Evolutionary conservation across 2,113 vertebrate genomes (phyloP).

Genomic region (Cacatua alba): DNA sequence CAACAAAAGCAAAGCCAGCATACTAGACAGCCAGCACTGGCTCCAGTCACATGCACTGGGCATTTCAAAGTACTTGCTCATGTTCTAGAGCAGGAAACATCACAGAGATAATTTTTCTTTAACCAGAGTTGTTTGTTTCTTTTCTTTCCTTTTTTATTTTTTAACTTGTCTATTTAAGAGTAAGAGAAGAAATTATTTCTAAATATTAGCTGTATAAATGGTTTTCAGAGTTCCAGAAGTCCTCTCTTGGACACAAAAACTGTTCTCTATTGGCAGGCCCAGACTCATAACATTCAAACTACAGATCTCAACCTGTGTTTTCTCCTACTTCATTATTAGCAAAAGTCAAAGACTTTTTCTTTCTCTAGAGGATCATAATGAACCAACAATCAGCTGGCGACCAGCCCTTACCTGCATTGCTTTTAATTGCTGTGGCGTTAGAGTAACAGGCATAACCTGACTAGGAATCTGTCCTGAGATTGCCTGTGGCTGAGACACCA

Average conservation of each 20-base stretch:
- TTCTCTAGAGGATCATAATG: neutral
- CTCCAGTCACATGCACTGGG: neutral
- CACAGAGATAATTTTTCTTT: neutral
- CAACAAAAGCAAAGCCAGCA: neutral
- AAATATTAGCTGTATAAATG: neutral
- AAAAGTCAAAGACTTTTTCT: neutral
- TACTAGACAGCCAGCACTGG: neutral
- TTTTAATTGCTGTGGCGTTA: slow-evolving; percentile 75
- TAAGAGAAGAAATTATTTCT: neutral
- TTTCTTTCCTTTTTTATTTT: neutral
- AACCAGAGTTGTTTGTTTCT: neutral
- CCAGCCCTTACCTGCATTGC: slow-evolving; percentile 55
- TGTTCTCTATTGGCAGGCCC: neutral
- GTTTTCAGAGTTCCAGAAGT: neutral
- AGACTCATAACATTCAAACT: neutral
- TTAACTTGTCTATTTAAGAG: neutral
- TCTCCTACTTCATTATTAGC: neutral
- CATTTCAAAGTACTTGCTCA: neutral
- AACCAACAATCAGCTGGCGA: neutral
- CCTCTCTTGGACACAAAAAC: neutral
- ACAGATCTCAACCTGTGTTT: neutral
- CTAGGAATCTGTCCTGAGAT: slow-evolving; percentile 76
- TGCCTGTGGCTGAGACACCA: slow-evolving; percentile 76
- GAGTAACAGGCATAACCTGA: slow-evolving; percentile 73
- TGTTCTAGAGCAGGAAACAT: neutral